A percentile compares a stretch with the other conserved stretches of the same genome.
Evolutionary conservation across 2,888 invertebrate genomes (phyloP).

Genomic region (Plutella xylostella): DNA sequence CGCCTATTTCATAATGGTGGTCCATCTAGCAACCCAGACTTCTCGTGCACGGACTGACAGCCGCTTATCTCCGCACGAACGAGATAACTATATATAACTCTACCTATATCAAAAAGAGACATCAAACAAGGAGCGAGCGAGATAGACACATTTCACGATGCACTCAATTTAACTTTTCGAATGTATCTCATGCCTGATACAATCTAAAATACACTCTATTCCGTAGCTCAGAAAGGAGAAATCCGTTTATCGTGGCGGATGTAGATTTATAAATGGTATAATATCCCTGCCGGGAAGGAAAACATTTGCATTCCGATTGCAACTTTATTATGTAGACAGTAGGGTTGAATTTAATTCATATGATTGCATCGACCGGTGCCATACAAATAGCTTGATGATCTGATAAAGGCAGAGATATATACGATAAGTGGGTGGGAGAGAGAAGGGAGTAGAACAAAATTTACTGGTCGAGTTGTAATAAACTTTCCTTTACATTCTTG

Average conservation of each 20-base stretch:
- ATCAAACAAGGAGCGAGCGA: constrained; percentile 42
- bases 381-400: constrained; percentile 29
- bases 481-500: constrained; percentile 38
- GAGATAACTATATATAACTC: constrained; percentile 64
- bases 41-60: constrained; percentile 47
- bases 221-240: neutral
- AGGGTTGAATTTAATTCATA: constrained; percentile 47
- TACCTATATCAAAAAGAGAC: constrained; percentile 56
- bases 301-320: constrained; percentile 52
- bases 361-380: constrained; percentile 30
- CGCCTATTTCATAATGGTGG: constrained; percentile 67
- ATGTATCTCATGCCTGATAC: neutral
- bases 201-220: neutral
- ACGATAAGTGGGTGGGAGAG: constrained; percentile 28
- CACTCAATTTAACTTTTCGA: constrained; percentile 38
- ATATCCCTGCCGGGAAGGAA: neutral
- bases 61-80: constrained; percentile 56
- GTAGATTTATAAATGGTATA: neutral
- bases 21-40: constrained; percentile 36
- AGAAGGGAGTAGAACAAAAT: constrained; percentile 35
- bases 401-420: constrained; percentile 37
- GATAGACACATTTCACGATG: constrained; percentile 54
- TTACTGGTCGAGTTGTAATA: constrained; percentile 44
- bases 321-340: constrained; percentile 40
- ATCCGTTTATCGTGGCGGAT: neutral